Evolutionary conservation across 2,113 vertebrate species (phyloP).

Genomic region (Xenopus laevis): DNA sequence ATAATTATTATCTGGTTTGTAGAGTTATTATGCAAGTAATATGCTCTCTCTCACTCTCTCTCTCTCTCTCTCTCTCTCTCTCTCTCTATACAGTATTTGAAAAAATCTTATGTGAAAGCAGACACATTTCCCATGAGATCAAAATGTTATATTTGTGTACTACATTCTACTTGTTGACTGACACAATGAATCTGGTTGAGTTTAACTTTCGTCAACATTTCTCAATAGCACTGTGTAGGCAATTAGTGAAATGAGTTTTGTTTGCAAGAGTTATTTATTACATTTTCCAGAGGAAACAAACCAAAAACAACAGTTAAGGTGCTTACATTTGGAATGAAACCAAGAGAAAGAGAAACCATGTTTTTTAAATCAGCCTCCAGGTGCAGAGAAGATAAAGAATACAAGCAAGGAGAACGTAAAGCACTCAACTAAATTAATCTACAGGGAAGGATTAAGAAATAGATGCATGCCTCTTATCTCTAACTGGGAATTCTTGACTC

Average conservation of each 20-base stretch:
- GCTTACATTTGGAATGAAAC: neutral
- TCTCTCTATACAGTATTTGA: too few species aligned
- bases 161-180: too few species aligned
- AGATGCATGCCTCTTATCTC: conserved; percentile 17
- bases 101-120: conserved; percentile 1
- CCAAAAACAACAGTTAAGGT: neutral
- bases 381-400: conserved; percentile 10
- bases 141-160: neutral
- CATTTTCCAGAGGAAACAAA: neutral
- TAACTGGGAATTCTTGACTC: conserved; percentile 18
- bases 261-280: neutral
- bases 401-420: conserved; percentile 7
- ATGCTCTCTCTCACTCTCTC: too few species aligned
- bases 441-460: conserved; percentile 26
- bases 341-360: neutral
- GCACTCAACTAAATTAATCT: conserved; percentile 19
- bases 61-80: too few species aligned
- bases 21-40: too few species aligned
- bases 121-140: neutral
- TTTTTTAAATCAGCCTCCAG: neutral
- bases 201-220: conserved; percentile 10
- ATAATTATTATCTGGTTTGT: too few species aligned
- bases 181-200: neutral
- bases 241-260: conserved; percentile 22
- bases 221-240: neutral